These are phyloP conservation scores for Lucifuga dentata DNA, from an alignment of 2,113 vertebrate genomes.

Conservation along the genomic window DNA sequence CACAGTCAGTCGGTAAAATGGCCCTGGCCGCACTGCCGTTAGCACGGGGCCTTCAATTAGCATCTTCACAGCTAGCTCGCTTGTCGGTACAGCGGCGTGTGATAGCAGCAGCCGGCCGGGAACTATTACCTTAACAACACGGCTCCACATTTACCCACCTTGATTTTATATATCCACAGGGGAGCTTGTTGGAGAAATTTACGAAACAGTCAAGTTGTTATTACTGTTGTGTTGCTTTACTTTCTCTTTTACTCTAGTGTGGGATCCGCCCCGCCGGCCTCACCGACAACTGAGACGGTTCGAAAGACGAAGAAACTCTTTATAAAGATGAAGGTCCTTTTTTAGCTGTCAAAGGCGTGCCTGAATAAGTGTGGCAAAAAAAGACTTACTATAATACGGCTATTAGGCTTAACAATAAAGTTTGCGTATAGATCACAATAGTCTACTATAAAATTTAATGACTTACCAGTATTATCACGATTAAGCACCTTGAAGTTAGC, in stretches of 20 bases:
- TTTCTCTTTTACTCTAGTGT: conserved; percentile 70
- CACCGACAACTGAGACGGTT: conserved; percentile 86
- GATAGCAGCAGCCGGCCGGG: conserved; percentile 44
- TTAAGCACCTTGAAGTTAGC: neutral
- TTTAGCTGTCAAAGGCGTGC: conserved; percentile 60
- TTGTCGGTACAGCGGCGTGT: conserved; percentile 51
- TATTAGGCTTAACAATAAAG: fast-evolving
- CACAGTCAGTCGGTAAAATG: conserved; percentile 47
- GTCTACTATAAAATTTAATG: fast-evolving
- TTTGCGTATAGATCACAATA: fast-evolving
- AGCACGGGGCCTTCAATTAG: conserved; percentile 64
- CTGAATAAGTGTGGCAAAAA: conserved; percentile 24
- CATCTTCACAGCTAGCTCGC: conserved; percentile 45
- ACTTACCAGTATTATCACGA: fast-evolving
- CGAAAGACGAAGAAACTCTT: conserved; percentile 75
- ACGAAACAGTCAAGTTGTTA: conserved; percentile 66
- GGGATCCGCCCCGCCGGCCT: conserved; percentile 88
- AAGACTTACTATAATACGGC: fast-evolving
- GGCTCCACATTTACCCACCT: conserved; percentile 72
- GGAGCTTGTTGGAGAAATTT: conserved; percentile 65
- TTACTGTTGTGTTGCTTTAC: conserved; percentile 77
- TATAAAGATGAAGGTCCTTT: conserved; percentile 78
- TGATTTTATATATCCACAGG: conserved; percentile 77
- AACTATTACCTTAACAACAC: conserved; percentile 14
- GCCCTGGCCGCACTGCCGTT: conserved; percentile 57